Percentiles rank a stretch among this genome's conserved stretches.
These are phyloP conservation scores for Acronicta aceris DNA, from an alignment of 2,888 invertebrate species.

Conservation along the genomic window DNA sequence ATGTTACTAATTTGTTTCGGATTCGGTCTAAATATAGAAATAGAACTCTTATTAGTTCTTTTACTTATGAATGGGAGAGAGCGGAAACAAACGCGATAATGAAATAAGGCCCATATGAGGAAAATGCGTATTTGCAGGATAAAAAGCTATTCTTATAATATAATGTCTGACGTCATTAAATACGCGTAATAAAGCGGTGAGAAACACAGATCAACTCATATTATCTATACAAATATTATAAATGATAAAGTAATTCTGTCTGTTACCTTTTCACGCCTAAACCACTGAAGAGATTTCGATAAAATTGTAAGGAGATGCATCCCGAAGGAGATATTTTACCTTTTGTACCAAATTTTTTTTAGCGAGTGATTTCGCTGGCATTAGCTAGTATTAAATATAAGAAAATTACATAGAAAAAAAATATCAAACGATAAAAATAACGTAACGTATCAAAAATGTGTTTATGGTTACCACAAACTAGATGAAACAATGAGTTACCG, in stretches of 20 bases:
- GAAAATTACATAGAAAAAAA: background rate
- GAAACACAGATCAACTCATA: too few relatives aligned
- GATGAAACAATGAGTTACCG: constrained; percentile 29
- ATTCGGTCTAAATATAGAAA: constrained; percentile 41
- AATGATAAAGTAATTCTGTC: too few relatives aligned
- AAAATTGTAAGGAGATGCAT: too few relatives aligned
- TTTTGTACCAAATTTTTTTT: too few relatives aligned
- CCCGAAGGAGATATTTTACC: too few relatives aligned
- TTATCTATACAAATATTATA: too few relatives aligned
- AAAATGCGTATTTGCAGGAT: background rate
- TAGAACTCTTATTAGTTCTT: constrained; percentile 23
- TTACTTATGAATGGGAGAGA: constrained; percentile 7
- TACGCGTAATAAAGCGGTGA: too few relatives aligned
- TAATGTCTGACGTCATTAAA: background rate
- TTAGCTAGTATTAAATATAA: too few relatives aligned
- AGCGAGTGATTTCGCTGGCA: too few relatives aligned
- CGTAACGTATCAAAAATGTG: constrained; percentile 12
- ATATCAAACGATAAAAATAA: constrained; percentile 6
- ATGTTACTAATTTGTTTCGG: constrained; percentile 51
- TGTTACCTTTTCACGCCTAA: too few relatives aligned
- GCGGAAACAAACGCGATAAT: constrained; percentile 9
- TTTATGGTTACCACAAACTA: constrained; percentile 38
- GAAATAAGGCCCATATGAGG: background rate
- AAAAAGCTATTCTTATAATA: too few relatives aligned
- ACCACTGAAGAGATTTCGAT: too few relatives aligned